phyloP scores from a whole-genome alignment of 2,888 invertebrate species.

The Leuctra nigra region DNA sequence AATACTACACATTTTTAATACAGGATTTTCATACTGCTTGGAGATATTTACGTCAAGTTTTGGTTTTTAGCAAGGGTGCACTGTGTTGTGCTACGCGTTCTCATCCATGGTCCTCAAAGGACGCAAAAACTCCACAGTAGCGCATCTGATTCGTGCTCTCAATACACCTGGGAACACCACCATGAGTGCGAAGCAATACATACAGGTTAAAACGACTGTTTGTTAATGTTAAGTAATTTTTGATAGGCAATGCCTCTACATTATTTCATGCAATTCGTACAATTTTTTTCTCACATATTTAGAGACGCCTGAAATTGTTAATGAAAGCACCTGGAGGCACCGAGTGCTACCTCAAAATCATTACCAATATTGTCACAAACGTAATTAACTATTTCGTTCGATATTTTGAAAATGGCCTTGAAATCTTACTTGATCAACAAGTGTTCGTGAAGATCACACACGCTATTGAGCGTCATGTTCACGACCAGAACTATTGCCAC shows the following conservation, averaged over 20 bases:
- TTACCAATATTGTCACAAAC: slow-evolving; percentile 34
- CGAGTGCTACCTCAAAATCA: slow-evolving; percentile 29
- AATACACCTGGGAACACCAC: slow-evolving; percentile 28
- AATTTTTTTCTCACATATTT: neutral
- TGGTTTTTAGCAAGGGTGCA: slow-evolving; percentile 35
- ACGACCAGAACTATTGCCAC: slow-evolving; percentile 31
- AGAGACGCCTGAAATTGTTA: slow-evolving; percentile 36
- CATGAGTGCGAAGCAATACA: slow-evolving; percentile 35
- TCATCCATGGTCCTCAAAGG: slow-evolving; percentile 37
- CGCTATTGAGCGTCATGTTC: slow-evolving; percentile 31
- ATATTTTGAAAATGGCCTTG: slow-evolving; percentile 34
- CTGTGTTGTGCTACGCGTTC: slow-evolving; percentile 39
- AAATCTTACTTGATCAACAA: slow-evolving; percentile 35
- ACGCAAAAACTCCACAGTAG: slow-evolving; percentile 32
- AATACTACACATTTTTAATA: too few relatives aligned
- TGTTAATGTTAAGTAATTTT: slow-evolving; percentile 16
- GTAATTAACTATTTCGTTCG: slow-evolving; percentile 37
- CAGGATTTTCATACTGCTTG: too few relatives aligned
- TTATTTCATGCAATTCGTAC: too few relatives aligned
- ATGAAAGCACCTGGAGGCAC: slow-evolving; percentile 30
- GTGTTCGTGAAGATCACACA: slow-evolving; percentile 35
- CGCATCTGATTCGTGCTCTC: slow-evolving; percentile 34
- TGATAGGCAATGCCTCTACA: neutral
- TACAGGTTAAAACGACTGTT: too few relatives aligned
- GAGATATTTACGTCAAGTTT: neutral